A percentile compares a stretch with the other conserved stretches of the same genome.
phyloP scores from a whole-genome alignment of 2,888 invertebrate species.

The Dicroscelio sp. region DNA sequence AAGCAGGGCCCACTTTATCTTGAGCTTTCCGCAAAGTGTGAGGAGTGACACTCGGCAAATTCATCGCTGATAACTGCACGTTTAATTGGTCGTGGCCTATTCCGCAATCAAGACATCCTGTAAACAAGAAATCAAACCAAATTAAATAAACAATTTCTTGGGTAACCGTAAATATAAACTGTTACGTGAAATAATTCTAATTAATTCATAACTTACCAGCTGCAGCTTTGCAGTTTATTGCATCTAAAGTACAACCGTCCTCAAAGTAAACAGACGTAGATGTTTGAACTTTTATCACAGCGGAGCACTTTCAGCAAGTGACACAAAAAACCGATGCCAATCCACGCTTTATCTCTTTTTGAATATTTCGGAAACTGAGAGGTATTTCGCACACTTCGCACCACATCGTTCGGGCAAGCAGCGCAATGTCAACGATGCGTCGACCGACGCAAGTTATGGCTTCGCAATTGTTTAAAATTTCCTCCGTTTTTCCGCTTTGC shows the following conservation, averaged over 20 bases:
- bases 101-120: constrained; percentile 70
- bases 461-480: too few relatives aligned
- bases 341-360: background rate
- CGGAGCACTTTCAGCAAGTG: background rate
- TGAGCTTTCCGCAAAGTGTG: constrained; percentile 66
- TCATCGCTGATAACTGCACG: constrained; percentile 51
- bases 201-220: background rate
- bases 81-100: constrained; percentile 72
- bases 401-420: background rate
- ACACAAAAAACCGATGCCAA: background rate
- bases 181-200: background rate
- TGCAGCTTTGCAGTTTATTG: background rate
- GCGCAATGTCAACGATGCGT: background rate
- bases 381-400: background rate
- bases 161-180: too few relatives aligned
- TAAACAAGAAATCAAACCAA: background rate
- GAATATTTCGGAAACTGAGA: background rate
- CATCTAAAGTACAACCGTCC: background rate
- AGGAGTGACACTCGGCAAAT: constrained; percentile 65
- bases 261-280: background rate
- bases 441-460: background rate
- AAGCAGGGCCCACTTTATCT: constrained; percentile 54
- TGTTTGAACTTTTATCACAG: background rate
- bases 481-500: too few relatives aligned
- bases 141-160: background rate